Percentiles rank a stretch among this genome's conserved stretches.
Conservation (phyloP, 2,888 invertebrate genomes). For the Teleogryllus oceanicus region DNA sequence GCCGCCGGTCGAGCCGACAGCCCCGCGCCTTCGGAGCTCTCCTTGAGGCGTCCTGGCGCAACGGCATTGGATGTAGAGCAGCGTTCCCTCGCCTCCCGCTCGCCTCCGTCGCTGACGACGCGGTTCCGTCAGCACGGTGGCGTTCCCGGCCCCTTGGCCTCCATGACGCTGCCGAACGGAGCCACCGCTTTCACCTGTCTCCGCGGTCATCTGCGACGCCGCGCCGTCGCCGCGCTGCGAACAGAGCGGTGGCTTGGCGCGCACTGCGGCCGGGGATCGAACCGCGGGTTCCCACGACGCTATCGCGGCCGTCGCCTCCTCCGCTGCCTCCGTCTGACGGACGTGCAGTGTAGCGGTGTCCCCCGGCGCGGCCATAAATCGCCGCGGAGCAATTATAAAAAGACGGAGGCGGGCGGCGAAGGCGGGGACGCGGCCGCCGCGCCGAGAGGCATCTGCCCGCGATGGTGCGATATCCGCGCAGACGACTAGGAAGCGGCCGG, state of each 20-base stretch:
- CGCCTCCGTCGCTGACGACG: too few relatives aligned
- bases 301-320: not conserved
- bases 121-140: too few relatives aligned
- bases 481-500: not conserved
- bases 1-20: too few relatives aligned
- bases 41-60: too few relatives aligned
- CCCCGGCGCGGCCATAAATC: not conserved
- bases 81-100: too few relatives aligned
- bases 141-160: too few relatives aligned
- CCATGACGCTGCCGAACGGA: too few relatives aligned
- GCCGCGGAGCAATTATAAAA: not conserved
- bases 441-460: not conserved
- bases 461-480: slow-evolving; percentile 6
- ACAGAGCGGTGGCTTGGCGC: not conserved
- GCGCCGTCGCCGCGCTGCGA: not conserved
- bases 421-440: not conserved
- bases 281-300: not conserved
- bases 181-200: too few relatives aligned
- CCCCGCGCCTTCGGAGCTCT: too few relatives aligned
- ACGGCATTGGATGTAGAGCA: too few relatives aligned
- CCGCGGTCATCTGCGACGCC: too few relatives aligned
- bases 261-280: not conserved
- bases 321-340: not conserved
- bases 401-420: not conserved
- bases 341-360: not conserved